A percentile compares a stretch with the other conserved stretches of the same genome.
phyloP scores from a whole-genome alignment of 2,797 vertebrate species.

The Balearica regulorum region DNA sequence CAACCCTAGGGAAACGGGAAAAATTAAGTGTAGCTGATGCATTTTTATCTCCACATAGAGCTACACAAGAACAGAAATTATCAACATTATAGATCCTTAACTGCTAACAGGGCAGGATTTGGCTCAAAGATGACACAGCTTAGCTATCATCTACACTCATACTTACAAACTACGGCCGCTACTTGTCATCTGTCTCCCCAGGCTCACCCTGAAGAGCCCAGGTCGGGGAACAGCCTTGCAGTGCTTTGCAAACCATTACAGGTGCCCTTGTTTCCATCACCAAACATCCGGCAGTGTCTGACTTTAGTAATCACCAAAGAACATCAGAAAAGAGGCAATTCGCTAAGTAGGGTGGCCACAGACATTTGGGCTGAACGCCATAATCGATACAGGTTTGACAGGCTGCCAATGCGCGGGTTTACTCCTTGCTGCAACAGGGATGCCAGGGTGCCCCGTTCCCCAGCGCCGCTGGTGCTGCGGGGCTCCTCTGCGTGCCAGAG shows the following conservation, averaged over 20 bases:
- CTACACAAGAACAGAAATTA: accelerated
- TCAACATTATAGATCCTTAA: accelerated
- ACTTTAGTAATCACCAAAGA: neutral
- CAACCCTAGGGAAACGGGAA: neutral
- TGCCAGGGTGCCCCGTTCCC: neutral
- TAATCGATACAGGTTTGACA: accelerated
- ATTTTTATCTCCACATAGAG: neutral
- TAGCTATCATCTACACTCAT: accelerated
- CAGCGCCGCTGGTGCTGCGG: accelerated
- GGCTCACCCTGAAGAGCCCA: neutral
- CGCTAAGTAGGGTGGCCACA: neutral
- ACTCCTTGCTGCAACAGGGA: accelerated
- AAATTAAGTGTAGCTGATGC: neutral
- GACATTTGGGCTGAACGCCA: accelerated
- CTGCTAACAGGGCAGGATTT: neutral
- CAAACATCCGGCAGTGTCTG: neutral
- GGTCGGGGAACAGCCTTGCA: neutral
- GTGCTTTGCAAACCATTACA: neutral
- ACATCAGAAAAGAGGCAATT: neutral
- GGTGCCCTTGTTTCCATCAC: neutral
- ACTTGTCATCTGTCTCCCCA: accelerated
- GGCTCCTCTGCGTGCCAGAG: accelerated
- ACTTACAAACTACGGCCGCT: neutral
- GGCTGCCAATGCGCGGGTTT: neutral
- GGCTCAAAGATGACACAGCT: accelerated